Percentiles rank a stretch among this genome's conserved stretches.
These are phyloP conservation scores for Gasteruption jaculator DNA, from an alignment of 2,888 invertebrate genomes.

Conservation along the genomic window DNA sequence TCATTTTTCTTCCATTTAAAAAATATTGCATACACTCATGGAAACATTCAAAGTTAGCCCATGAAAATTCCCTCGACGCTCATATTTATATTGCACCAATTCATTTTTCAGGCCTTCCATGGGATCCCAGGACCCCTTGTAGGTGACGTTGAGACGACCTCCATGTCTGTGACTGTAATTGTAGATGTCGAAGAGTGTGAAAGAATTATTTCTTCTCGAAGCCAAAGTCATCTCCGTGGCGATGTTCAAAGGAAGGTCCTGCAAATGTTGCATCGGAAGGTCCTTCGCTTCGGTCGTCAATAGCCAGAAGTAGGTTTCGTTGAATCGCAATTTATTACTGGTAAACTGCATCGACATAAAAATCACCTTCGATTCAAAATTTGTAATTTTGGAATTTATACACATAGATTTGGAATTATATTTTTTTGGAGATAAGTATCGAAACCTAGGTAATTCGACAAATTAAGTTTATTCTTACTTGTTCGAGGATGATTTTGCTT, in stretches of 20 bases:
- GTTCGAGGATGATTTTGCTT: conserved; percentile 28
- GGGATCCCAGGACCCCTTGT: conserved; percentile 33
- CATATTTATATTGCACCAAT: conserved; percentile 36
- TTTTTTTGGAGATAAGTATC: background rate
- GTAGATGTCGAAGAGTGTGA: conserved; percentile 35
- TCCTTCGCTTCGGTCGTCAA: conserved; percentile 24
- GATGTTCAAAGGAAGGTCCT: conserved; percentile 30
- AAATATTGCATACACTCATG: conserved; percentile 29
- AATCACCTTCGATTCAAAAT: too few relatives aligned
- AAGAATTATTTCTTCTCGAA: conserved; percentile 18
- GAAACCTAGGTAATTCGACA: too few relatives aligned
- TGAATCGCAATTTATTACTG: conserved; percentile 30
- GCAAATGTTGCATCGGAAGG: conserved; percentile 24
- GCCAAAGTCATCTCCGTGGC: conserved; percentile 35
- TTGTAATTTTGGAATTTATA: background rate
- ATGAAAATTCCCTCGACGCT: conserved; percentile 33
- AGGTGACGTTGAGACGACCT: conserved; percentile 32
- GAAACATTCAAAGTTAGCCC: conserved; percentile 35
- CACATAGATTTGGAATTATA: background rate
- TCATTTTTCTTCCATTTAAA: too few relatives aligned
- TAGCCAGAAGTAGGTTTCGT: conserved; percentile 40
- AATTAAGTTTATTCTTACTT: conserved; percentile 23
- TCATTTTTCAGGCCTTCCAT: conserved; percentile 25
- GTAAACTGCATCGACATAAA: conserved; percentile 33
- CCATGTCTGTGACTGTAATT: conserved; percentile 40